Conservation (phyloP, 1,140 invertebrate species). For the Nymphalis io region DNA sequence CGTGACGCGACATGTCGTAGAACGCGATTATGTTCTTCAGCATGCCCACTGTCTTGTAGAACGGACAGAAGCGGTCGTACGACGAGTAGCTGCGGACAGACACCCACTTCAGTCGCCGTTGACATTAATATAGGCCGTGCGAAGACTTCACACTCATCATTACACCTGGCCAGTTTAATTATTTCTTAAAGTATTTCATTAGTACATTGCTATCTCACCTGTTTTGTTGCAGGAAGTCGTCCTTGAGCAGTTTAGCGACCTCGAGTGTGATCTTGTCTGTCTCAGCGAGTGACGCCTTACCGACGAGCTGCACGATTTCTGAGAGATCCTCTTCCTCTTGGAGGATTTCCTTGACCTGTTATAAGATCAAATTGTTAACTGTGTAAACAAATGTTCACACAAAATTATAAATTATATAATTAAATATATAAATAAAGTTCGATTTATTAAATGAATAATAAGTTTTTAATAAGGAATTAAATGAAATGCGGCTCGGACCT, state of each 20-base stretch:
- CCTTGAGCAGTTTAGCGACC: slow-evolving; percentile 98
- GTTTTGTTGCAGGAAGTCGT: slow-evolving; percentile 99
- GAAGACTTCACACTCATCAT: too few species aligned
- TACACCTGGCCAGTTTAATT: too few species aligned
- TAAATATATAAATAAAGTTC: too few species aligned
- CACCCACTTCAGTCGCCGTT: background rate
- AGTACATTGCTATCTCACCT: too few species aligned
- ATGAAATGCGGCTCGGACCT: slow-evolving; percentile 68
- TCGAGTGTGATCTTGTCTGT: slow-evolving; percentile 99
- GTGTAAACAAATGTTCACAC: too few species aligned
- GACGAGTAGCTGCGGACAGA: slow-evolving; percentile 89
- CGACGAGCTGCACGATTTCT: slow-evolving; percentile 99
- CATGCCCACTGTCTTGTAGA: slow-evolving; percentile 99
- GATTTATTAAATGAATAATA: too few species aligned
- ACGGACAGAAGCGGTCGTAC: slow-evolving; percentile 99
- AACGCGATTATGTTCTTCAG: slow-evolving; percentile 99
- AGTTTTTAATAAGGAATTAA: too few species aligned
- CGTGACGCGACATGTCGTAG: slow-evolving; percentile 98
- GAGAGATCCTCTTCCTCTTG: slow-evolving; percentile 99
- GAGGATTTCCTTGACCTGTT: slow-evolving; percentile 95
- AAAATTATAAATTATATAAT: too few species aligned
- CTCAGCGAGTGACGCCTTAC: slow-evolving; percentile 99
- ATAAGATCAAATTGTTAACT: too few species aligned
- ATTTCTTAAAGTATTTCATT: too few species aligned
- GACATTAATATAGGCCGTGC: too few species aligned